Percentiles rank a stretch among this genome's conserved stretches.
phyloP scores from a whole-genome alignment of 92 coral and sea anemone genomes.

The Paragorgia papillata region DNA sequence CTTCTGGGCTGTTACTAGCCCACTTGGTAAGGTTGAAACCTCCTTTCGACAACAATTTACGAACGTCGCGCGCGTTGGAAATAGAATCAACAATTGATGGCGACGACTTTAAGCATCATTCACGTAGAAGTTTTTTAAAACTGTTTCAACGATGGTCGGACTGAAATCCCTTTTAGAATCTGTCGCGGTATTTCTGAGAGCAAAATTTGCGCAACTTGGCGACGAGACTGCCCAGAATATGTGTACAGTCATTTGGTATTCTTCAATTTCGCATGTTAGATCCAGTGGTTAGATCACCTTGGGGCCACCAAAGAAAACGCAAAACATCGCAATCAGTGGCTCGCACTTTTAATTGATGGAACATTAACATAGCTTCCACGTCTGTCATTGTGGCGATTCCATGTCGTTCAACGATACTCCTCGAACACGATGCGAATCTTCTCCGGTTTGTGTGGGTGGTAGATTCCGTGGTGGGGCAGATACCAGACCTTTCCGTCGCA shows the following conservation, averaged over 20 bases:
- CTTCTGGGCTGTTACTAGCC: conserved; percentile 34
- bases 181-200: conserved; percentile 5
- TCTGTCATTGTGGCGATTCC: conserved; percentile 8
- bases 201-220: conserved; percentile 1
- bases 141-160: not conserved
- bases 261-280: not conserved
- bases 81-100: not conserved
- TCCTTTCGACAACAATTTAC: conserved; percentile 21
- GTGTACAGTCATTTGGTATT: conserved; percentile 29
- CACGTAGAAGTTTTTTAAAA: conserved; percentile 7
- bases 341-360: conserved; percentile 2
- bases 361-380: conserved; percentile 20
- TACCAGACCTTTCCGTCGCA: conserved; percentile 24
- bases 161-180: not conserved
- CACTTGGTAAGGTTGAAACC: too few species aligned
- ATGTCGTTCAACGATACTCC: conserved; percentile 3
- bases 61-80: not conserved
- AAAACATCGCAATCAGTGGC: conserved; percentile 7
- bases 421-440: conserved; percentile 17
- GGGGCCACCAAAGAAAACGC: conserved; percentile 38
- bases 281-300: not conserved
- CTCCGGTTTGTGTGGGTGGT: conserved; percentile 29
- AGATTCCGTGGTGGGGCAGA: conserved; percentile 11
- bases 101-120: conserved; percentile 21
- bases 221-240: conserved; percentile 11